These are phyloP conservation scores for Pogoniulus pusillus DNA, from an alignment of 2,797 vertebrate species.

Conservation along the genomic window DNA sequence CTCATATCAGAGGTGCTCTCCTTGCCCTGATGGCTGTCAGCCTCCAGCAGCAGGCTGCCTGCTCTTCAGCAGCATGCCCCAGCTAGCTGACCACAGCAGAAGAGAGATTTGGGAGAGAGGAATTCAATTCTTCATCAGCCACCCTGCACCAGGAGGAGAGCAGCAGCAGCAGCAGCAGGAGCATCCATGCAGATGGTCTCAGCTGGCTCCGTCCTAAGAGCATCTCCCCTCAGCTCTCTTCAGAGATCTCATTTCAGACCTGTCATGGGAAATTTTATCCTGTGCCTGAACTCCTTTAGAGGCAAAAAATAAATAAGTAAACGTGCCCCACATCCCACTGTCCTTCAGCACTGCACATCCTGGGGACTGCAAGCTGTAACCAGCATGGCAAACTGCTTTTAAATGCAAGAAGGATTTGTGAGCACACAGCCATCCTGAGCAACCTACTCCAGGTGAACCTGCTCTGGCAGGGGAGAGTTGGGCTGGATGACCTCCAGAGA, in stretches of 20 bases:
- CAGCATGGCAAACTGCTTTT: background rate
- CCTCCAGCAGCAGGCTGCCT: background rate
- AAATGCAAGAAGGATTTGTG: background rate
- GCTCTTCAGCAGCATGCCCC: background rate
- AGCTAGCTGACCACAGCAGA: background rate
- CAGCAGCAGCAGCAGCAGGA: background rate
- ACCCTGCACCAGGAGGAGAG: accelerated
- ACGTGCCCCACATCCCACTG: background rate
- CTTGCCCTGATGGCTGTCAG: background rate
- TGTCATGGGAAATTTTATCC: slow-evolving; percentile 36
- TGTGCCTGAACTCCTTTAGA: background rate
- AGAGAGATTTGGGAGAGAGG: background rate
- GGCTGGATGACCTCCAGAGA: no score
- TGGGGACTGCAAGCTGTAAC: background rate
- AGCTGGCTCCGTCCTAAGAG: background rate
- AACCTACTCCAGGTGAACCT: no score
- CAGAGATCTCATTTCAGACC: slow-evolving; percentile 56
- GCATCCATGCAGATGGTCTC: accelerated
- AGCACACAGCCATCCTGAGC: background rate
- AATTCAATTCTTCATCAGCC: background rate
- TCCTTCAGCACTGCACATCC: background rate
- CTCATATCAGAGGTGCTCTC: background rate
- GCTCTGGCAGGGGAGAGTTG: no score
- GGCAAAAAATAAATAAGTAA: slow-evolving; percentile 38
- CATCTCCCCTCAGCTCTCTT: background rate